Percentiles rank a stretch among this genome's conserved stretches.
Conservation (phyloP, 2,797 vertebrate species). For the Xerus rutilus region DNA sequence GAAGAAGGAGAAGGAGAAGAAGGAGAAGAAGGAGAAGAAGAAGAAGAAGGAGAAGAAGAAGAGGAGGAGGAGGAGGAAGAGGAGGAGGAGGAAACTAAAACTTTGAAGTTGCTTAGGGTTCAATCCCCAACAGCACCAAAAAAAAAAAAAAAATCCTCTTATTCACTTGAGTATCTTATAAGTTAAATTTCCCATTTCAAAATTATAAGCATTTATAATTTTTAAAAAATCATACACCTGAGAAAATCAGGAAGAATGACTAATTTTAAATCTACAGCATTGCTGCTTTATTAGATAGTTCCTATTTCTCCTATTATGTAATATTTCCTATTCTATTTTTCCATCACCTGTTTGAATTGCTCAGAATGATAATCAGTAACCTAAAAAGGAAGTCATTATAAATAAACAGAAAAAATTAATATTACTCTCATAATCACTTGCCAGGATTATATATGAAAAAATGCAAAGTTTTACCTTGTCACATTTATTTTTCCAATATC, state of each 20-base stretch:
- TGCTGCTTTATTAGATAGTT: slow-evolving; percentile 12
- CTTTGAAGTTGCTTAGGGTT: neutral
- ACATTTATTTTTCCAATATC: neutral
- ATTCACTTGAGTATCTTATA: slow-evolving; percentile 20
- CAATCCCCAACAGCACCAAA: too few relatives aligned
- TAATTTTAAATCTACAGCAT: slow-evolving; percentile 36
- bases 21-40: slow-evolving; percentile 6
- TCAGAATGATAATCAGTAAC: neutral
- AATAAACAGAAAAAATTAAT: slow-evolving; percentile 34
- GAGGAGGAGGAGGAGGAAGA: too few relatives aligned
- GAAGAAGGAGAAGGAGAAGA: neutral
- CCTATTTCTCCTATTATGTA: slow-evolving; percentile 38
- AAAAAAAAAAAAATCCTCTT: neutral
- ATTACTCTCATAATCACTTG: neutral
- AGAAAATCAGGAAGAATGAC: slow-evolving; percentile 34
- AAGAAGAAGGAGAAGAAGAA: too few relatives aligned
- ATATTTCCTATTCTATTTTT: slow-evolving; percentile 31
- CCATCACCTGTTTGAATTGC: neutral
- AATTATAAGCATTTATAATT: slow-evolving; percentile 46
- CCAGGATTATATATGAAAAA: slow-evolving; percentile 41
- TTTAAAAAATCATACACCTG: neutral
- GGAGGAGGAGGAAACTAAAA: neutral
- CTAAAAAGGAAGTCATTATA: neutral
- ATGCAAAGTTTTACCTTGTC: neutral
- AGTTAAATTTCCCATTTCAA: slow-evolving; percentile 20